Conservation (phyloP, 2,113 vertebrate genomes). For the Kryptolebias marmoratus region DNA sequence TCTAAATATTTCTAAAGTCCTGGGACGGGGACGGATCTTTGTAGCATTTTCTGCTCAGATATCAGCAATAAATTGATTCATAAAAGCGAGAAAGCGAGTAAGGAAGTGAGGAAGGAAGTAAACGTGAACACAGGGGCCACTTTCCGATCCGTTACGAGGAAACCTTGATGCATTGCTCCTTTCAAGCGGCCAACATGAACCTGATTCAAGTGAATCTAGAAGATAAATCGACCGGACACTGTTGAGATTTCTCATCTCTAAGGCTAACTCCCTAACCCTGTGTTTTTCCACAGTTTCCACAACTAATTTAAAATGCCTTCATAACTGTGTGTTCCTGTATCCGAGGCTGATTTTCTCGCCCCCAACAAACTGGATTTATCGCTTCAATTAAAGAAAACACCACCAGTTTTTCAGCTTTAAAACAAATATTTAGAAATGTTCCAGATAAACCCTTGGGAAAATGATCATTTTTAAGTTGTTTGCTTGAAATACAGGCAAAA, state of each 20-base stretch:
- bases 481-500: too few species aligned
- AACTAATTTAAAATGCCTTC: neutral
- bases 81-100: neutral
- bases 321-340: neutral
- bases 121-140: neutral
- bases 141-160: slow-evolving; percentile 8
- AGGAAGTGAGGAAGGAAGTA: neutral
- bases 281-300: neutral
- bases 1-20: neutral
- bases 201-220: slow-evolving; percentile 27
- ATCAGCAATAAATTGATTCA: slow-evolving; percentile 40
- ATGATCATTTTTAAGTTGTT: too few species aligned
- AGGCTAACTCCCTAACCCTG: slow-evolving; percentile 13
- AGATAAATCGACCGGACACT: slow-evolving; percentile 28
- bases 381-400: too few species aligned
- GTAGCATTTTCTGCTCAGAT: slow-evolving; percentile 52
- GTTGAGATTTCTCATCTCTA: slow-evolving; percentile 6
- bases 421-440: too few species aligned
- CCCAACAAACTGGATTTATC: too few species aligned
- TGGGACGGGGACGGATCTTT: slow-evolving; percentile 26
- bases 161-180: slow-evolving; percentile 20
- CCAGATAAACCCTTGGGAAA: too few species aligned
- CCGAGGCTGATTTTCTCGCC: neutral
- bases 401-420: too few species aligned
- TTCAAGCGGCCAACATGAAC: neutral